A percentile compares a stretch with the other conserved stretches of the same genome.
These are phyloP conservation scores for Chaenogobius annularis DNA, from an alignment of 2,113 vertebrate genomes.

Conservation along the genomic window DNA sequence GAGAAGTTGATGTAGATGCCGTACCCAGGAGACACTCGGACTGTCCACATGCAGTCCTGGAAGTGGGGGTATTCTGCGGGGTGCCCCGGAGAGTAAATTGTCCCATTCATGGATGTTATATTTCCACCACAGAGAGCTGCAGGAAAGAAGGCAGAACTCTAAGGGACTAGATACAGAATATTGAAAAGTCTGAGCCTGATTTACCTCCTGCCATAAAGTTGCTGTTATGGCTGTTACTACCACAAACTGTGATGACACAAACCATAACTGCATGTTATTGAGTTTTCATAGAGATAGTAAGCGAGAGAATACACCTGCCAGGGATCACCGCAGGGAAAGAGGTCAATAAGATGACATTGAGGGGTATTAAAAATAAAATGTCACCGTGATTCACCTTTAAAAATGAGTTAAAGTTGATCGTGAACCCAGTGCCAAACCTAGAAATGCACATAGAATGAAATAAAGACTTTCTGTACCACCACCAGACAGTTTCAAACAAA, in stretches of 20 bases:
- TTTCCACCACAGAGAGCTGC: conserved; percentile 95
- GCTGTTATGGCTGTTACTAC: conserved; percentile 26
- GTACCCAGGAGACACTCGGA: conserved; percentile 90
- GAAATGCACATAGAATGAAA: conserved; percentile 37
- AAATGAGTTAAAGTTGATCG: conserved; percentile 45
- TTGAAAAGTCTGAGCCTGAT: conserved; percentile 36
- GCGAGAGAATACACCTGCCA: conserved; percentile 18
- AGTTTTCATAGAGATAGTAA: conserved; percentile 25
- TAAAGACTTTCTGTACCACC: not conserved
- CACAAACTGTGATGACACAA: conserved; percentile 47
- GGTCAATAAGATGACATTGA: conserved; percentile 41
- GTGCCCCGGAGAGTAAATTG: conserved; percentile 95
- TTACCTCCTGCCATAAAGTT: conserved; percentile 40
- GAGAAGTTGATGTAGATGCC: conserved; percentile 97
- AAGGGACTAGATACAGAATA: conserved; percentile 21
- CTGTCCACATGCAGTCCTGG: conserved; percentile 95
- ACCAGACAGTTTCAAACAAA: conserved; percentile 14
- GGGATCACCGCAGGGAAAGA: conserved; percentile 26
- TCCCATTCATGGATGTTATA: conserved; percentile 94
- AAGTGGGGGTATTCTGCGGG: conserved; percentile 97
- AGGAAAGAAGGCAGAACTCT: conserved; percentile 19
- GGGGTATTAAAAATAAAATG: conserved; percentile 39
- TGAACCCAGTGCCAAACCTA: conserved; percentile 24
- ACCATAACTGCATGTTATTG: conserved; percentile 42
- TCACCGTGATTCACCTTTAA: conserved; percentile 15